Evolutionary conservation across 2,797 vertebrate genomes (phyloP), one percentile per base, ranked within the genome.

Genomic region (Cichlasoma orientale): DNA sequence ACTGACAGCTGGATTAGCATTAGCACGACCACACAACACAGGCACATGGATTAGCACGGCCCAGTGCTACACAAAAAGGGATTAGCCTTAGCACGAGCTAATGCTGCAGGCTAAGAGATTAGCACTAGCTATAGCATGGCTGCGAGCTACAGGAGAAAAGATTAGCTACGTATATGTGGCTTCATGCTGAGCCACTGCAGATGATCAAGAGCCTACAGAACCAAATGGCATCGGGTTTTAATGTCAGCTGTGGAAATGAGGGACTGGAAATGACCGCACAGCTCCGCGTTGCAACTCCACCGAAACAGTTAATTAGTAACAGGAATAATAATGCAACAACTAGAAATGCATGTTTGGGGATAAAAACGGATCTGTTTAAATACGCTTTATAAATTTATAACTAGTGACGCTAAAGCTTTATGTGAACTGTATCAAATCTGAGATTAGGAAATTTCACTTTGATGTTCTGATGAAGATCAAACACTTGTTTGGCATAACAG

Each of bases 21-120:
- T 80, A 87, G 81, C 85, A 41, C n/a, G 7, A 11, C 77, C 53
- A 31, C 79, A 77, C 50, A 63, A 63, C 85, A 47, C 29, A 10
- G 11, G 77, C 57, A 27, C 80, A 18, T 38, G 58, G 89, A 88
- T 91, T 78, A 76, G 78, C 71, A 7, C 4, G 18, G 63, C 74
- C 36, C 12, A 1, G 29, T 4, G n/a, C 71, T 56, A 54, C 61
- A 78, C 78, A 68, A 77, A 69, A 78, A 59, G 38, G 66, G 86
- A 90, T 90, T 80, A 88, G 80, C 78, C 0, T 77, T 81, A 83
- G 83, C 80, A 56, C 2, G 38, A 52, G 75, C 81, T 84, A 82
- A 84, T 78, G 83, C 87, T 72, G 74, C 56, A 27, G 78, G 74
- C 74, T 83, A 81, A 47, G 53, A 86, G 88, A 91, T 86, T 84